Base-by-base conservation (phyloP, 2,113 vertebrate species). In the Coregonus clupeaformis region DNA sequence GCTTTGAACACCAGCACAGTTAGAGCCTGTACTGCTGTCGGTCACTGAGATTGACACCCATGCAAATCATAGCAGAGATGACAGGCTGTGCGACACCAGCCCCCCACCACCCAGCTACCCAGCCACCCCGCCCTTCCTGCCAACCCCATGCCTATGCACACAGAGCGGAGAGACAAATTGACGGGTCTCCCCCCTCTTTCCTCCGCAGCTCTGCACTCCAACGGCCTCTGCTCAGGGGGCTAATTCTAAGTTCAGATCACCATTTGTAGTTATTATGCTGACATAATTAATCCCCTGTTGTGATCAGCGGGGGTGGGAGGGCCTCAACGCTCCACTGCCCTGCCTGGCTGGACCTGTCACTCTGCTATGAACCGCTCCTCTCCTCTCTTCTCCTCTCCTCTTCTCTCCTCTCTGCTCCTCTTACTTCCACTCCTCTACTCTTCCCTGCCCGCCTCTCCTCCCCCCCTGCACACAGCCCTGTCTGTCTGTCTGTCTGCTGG, bases 221-320 rank as follows among this genome's bases (percentile, higher is more conserved):
- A 86, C 79, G 85, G 85, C 79, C 85, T 90, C 89, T 79, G 89
- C 90, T 92, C 88, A 87, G 91, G 92, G 92, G 91, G 91, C 91
- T 93, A 92, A 93, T 93, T 91, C 88, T 86, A 86, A 86, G 86
- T 94, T 95, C 93, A 92, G 90, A 91, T 80, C 89, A 89, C 93
- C 94, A 94, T 96, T 94, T 94, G 95, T 94, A 92, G 94, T 90
- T 92, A 92, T 92, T 89, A 94, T 93, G 89, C 89, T 90, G 94
- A 92, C 92, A 92, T 91, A 93, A 95, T 94, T 92, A 90, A 93
- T 93, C 88, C 92, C 95, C 94, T 94, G 94, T 94, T 94, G 94
- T 92, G 94, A 93, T 93, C 94, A 94, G 94, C 91, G 65, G 94
- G 95, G 90, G 88, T 87, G 91, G 76, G 90, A 92, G 88, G 88